phyloP scores from a whole-genome alignment of 2,797 vertebrate species.

The Ptychadena robeensis region DNA sequence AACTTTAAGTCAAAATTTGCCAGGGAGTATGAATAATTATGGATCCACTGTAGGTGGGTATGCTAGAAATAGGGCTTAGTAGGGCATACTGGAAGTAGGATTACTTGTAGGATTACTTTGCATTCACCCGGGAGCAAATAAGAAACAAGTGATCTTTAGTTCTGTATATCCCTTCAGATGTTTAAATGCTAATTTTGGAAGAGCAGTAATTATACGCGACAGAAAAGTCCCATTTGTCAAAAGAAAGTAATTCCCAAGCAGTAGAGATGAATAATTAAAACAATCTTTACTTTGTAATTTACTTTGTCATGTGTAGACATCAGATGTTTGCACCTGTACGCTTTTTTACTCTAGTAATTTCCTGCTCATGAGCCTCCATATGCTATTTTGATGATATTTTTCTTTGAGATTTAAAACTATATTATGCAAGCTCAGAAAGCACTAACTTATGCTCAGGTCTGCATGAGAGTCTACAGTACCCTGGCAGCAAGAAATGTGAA shows the following conservation, averaged over 20 bases:
- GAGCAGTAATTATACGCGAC: conserved; percentile 10
- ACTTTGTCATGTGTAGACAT: conserved; percentile 36
- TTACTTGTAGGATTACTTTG: no score
- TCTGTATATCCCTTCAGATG: not conserved
- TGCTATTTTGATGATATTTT: not conserved
- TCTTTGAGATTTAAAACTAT: not conserved
- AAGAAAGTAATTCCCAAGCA: conserved; percentile 32
- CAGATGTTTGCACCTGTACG: conserved; percentile 21
- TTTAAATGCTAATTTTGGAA: conserved; percentile 13
- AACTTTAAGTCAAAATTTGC: no score
- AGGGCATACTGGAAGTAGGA: no score
- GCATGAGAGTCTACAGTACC: not conserved
- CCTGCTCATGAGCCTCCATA: not conserved
- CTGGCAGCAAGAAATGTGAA: not conserved
- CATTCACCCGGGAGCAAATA: no score
- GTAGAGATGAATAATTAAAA: conserved; percentile 36
- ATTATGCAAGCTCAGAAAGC: not conserved
- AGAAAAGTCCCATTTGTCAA: conserved; percentile 24
- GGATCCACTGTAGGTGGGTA: no score
- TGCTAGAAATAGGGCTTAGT: no score
- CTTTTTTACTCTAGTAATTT: conserved; percentile 13
- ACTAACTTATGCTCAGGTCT: not conserved
- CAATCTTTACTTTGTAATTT: conserved; percentile 39
- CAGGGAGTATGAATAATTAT: no score
- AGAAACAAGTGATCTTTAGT: not conserved